Base-by-base conservation (phyloP, 2,888 invertebrate species). In the Hofmannophila pseudospretella region DNA sequence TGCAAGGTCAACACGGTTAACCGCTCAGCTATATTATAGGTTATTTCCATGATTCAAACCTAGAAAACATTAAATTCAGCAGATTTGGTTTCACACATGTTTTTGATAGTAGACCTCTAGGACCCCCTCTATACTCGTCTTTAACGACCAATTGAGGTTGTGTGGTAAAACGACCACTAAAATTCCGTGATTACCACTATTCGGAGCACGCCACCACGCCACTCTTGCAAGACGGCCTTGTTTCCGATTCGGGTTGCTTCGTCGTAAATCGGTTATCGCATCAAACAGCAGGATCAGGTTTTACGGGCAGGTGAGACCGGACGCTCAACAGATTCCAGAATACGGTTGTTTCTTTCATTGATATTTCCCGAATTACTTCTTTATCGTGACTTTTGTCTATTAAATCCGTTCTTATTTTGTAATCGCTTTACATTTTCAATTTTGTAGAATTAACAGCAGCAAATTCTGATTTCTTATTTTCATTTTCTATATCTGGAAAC, bases 251-350 rank as follows among this genome's bases (percentile, higher is more conserved):
- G 79, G 56, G 47, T 58, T 70, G 75, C 71, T 68, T 57, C 57
- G 64, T 70, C 66, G 70, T 78, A 75, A 80, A 84, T 81, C 76
- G 74, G 75, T 84, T 78, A 76, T 69, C 75, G 73, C 67, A 61
- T 60, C 56, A 58, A 45, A 52, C 52, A 59, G 49, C 52, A 51
- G 63, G 63, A 66, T 64, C 61, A 59, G 64, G 68, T 65, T 69
- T 72, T 70, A 75, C 66, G 62, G 67, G 59, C 75, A 68, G 75
- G 63, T 69, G 76, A 62, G 61, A 73, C 55, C 58, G 54, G 60
- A 80, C 54, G 56, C 51, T 65, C 48, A 48, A 59, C 77, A 81
- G 78, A 69, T 41, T 33, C 28, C 27, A 27, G 27, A 27, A 10
- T 27, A 27, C 10, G 7, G 2, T 10, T n/a, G 23, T 27, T 29